Percentiles rank a stretch among this genome's conserved stretches.
These are phyloP conservation scores for Mesochorus sp. DNA, from an alignment of 2,888 invertebrate genomes.

Conservation along the genomic window DNA sequence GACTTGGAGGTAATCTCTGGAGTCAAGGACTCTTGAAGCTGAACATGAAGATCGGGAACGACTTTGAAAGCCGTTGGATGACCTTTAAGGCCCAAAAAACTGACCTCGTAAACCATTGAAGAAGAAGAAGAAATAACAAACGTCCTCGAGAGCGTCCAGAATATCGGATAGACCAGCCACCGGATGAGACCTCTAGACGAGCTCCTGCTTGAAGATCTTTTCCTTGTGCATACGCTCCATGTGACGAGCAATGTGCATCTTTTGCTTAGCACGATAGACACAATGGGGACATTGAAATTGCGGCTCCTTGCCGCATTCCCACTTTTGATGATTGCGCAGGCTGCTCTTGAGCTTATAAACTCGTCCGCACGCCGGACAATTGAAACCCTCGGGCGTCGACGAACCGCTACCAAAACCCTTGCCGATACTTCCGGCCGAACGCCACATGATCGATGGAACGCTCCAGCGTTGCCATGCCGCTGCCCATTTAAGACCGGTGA, in stretches of 20 bases:
- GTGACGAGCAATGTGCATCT: conserved; percentile 82
- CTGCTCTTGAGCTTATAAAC: conserved; percentile 94
- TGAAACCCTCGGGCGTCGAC: conserved; percentile 84
- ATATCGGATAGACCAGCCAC: conserved; percentile 67
- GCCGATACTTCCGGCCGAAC: conserved; percentile 77
- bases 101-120: conserved; percentile 28
- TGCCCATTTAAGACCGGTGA: conserved; percentile 87
- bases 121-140: conserved; percentile 1
- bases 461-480: conserved; percentile 86
- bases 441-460: conserved; percentile 81
- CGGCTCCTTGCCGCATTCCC: conserved; percentile 82
- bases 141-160: conserved; percentile 34
- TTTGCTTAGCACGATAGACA: conserved; percentile 81
- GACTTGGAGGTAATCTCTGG: too few species aligned
- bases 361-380: conserved; percentile 92
- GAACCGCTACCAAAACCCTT: conserved; percentile 75
- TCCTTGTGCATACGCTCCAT: conserved; percentile 83
- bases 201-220: conserved; percentile 80
- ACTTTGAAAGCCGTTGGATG: too few species aligned
- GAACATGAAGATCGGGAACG: too few species aligned
- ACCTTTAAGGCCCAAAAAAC: not conserved
- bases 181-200: conserved; percentile 72
- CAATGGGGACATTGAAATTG: conserved; percentile 82
- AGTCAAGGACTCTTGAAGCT: too few species aligned
- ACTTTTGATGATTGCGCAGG: conserved; percentile 80